A percentile compares a stretch with the other conserved stretches of the same genome.
Evolutionary conservation across 1,140 invertebrate species (phyloP).

Genomic region (Asbolus verrucosus): DNA sequence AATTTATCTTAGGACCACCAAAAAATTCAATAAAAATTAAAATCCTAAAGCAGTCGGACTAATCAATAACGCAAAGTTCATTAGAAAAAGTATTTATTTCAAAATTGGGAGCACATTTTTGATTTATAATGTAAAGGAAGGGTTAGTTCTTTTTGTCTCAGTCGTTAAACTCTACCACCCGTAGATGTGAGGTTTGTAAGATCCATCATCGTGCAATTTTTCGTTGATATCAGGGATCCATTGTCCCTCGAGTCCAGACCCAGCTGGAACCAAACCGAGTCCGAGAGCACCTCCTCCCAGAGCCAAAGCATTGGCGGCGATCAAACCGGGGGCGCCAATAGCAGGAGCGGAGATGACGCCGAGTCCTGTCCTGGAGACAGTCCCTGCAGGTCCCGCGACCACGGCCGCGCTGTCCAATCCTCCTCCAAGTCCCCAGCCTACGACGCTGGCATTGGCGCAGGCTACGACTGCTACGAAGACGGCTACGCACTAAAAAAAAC

Average conservation of each 20-base stretch:
- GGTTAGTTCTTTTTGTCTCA: background rate
- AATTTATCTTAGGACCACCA: too few species aligned
- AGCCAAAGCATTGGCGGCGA: background rate
- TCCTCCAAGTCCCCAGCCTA: background rate
- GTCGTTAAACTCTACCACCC: slow-evolving; percentile 32
- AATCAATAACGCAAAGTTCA: too few species aligned
- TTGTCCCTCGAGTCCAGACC: slow-evolving; percentile 58
- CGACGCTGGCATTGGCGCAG: slow-evolving; percentile 34
- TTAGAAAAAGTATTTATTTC: too few species aligned
- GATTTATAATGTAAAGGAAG: too few species aligned
- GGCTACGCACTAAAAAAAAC: slow-evolving; percentile 47
- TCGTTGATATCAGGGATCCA: slow-evolving; percentile 56
- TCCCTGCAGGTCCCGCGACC: slow-evolving; percentile 46
- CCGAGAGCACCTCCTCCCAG: background rate
- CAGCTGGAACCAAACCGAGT: slow-evolving; percentile 29
- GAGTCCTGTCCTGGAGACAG: slow-evolving; percentile 29
- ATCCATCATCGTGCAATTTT: slow-evolving; percentile 58
- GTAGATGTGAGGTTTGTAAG: slow-evolving; percentile 54
- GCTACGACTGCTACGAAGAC: slow-evolving; percentile 49
- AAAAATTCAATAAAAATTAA: too few species aligned
- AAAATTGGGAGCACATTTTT: too few species aligned
- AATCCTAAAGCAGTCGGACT: too few species aligned
- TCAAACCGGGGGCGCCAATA: background rate
- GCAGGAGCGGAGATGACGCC: slow-evolving; percentile 1
- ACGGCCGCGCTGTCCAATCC: slow-evolving; percentile 29